phyloP scores from a whole-genome alignment of 2,888 invertebrate genomes.

The Rhopalosiphum nymphaeae region DNA sequence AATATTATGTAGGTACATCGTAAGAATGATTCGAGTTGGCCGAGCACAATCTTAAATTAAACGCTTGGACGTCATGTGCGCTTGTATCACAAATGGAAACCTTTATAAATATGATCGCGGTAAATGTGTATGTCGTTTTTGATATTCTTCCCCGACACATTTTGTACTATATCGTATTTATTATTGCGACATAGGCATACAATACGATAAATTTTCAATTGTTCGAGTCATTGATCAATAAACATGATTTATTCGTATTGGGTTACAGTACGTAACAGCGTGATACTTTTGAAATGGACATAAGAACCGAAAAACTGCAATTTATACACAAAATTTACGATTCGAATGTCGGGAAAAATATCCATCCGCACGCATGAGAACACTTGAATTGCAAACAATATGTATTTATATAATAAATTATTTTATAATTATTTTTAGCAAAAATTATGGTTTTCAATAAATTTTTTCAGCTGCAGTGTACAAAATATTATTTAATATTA shows the following conservation, averaged over 20 bases:
- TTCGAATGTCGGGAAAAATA: background rate
- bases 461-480: background rate
- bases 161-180: background rate
- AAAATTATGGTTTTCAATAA: background rate
- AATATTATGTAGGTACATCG: background rate
- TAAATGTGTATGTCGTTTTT: background rate
- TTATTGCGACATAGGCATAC: background rate
- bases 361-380: background rate
- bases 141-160: background rate
- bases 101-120: background rate
- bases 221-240: background rate
- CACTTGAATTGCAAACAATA: background rate
- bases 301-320: background rate
- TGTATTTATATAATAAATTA: too few relatives aligned
- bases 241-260: constrained; percentile 13
- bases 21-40: background rate
- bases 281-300: background rate
- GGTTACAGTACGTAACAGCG: background rate
- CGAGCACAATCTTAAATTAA: background rate
- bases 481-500: background rate
- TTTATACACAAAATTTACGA: background rate
- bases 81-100: background rate
- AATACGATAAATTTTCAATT: background rate
- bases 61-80: constrained; percentile 8
- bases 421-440: background rate